Evolutionary conservation across 2,113 vertebrate species (phyloP).

Genomic region (Cromileptes altivelis): DNA sequence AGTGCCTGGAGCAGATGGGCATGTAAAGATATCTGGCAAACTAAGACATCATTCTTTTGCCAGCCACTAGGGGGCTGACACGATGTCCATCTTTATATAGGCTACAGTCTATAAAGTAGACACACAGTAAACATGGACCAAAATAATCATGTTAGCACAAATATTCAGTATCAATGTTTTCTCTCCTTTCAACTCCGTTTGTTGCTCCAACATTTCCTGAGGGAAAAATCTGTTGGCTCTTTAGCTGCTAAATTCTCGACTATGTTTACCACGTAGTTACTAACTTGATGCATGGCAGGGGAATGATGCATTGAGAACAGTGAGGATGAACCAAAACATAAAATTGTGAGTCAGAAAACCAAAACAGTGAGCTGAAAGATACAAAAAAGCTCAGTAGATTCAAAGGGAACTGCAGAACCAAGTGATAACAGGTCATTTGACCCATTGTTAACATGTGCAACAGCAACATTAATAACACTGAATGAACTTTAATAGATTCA

Average conservation of each 20-base stretch:
- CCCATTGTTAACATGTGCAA: neutral
- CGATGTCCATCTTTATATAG: too few relatives aligned
- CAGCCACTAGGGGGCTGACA: too few relatives aligned
- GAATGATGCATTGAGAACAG: neutral
- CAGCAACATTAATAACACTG: neutral
- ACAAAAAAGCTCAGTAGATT: too few relatives aligned
- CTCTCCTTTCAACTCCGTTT: neutral
- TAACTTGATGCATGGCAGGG: neutral
- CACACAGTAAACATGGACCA: neutral
- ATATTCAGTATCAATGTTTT: neutral
- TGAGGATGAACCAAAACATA: neutral
- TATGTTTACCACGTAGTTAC: neutral
- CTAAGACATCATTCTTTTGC: too few relatives aligned
- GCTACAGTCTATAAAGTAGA: neutral
- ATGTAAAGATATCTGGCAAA: too few relatives aligned
- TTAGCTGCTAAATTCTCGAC: neutral
- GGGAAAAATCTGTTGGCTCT: neutral
- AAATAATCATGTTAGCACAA: neutral
- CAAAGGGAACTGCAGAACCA: neutral
- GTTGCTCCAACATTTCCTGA: neutral
- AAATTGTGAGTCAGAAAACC: neutral
- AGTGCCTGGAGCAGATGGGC: too few relatives aligned
- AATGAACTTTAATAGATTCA: neutral
- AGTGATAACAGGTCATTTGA: neutral
- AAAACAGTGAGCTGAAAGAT: constrained; percentile 2